Evolutionary conservation across 2,797 vertebrate species (phyloP).

Genomic region (Mormyrus hasselquistii): DNA sequence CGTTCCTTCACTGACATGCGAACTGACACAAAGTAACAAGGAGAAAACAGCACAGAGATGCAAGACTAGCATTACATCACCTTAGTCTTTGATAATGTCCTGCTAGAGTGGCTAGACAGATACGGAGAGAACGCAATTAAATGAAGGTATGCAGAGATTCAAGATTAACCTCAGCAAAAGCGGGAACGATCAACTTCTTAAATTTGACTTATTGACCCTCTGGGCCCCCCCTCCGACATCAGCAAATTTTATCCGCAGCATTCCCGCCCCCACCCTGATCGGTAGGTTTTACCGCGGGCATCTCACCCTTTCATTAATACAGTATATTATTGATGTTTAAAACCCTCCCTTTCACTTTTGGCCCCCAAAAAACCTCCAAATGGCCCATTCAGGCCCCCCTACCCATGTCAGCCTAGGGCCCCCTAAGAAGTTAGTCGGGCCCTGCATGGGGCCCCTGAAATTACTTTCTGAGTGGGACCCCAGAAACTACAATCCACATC

Average conservation of each 20-base stretch:
- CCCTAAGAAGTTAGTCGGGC: background rate
- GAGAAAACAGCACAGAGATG: background rate
- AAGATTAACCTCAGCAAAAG: background rate
- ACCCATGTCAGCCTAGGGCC: background rate
- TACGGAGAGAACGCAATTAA: background rate
- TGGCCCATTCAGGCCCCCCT: background rate
- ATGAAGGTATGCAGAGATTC: background rate
- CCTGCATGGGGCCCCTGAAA: background rate
- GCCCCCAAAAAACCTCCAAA: background rate
- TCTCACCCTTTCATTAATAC: background rate
- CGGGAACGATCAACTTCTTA: background rate
- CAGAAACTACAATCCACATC: background rate
- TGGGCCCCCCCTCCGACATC: background rate
- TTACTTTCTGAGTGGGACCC: background rate
- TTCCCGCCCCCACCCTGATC: background rate
- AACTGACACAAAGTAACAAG: background rate
- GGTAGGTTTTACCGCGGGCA: background rate
- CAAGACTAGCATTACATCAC: background rate
- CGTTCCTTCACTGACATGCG: background rate
- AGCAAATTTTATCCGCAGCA: background rate
- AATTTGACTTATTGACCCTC: background rate
- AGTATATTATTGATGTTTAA: background rate
- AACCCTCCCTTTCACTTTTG: background rate
- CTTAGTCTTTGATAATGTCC: background rate
- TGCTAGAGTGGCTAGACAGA: too few relatives aligned